phyloP scores from a whole-genome alignment of 2,797 vertebrate species.

The Pitangus sulphuratus region DNA sequence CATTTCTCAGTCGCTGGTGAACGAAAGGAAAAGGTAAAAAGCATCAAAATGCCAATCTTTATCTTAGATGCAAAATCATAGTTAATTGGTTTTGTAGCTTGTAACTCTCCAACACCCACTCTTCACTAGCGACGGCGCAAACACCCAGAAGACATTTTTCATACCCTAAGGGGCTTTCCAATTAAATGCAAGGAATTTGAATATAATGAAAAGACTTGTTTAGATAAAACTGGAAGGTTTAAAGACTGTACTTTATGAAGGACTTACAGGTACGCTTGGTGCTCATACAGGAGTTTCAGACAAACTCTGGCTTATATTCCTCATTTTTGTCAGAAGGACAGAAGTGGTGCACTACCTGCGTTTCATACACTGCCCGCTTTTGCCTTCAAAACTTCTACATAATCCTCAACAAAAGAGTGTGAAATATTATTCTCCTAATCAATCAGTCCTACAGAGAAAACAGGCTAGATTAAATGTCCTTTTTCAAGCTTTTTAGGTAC shows the following conservation, averaged over 20 bases:
- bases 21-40: background rate
- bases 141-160: background rate
- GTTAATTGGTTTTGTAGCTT: background rate
- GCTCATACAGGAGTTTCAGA: rapidly evolving
- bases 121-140: background rate
- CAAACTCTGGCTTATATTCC: background rate
- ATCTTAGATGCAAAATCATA: background rate
- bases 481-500: background rate
- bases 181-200: background rate
- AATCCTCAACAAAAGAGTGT: background rate
- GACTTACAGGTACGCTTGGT: background rate
- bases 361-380: background rate
- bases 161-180: background rate
- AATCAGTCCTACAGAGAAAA: background rate
- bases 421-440: background rate
- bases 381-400: background rate
- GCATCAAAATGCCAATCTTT: background rate
- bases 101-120: background rate
- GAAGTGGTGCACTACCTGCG: background rate
- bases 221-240: background rate
- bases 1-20: background rate
- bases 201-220: background rate
- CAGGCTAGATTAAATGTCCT: background rate
- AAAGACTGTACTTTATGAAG: background rate
- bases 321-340: background rate